Conservation (phyloP, 2,113 vertebrate species). For the Rattus rattus region DNA sequence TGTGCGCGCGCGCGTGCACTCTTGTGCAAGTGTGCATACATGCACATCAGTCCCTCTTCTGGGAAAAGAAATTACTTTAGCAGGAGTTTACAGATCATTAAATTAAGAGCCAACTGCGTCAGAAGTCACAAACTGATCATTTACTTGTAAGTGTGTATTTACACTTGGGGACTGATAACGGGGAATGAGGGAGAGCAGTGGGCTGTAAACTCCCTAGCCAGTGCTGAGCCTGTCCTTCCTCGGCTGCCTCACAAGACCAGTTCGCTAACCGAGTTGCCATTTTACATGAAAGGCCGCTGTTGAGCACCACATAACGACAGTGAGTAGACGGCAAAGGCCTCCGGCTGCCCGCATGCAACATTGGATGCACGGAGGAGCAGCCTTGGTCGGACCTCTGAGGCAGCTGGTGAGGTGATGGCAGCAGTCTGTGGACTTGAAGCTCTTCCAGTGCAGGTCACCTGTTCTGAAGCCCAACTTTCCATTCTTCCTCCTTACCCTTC, state of each 20-base stretch:
- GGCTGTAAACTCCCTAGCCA: not conserved
- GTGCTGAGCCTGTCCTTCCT: not conserved
- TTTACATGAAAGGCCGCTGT: not conserved
- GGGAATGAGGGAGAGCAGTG: slow-evolving; percentile 15
- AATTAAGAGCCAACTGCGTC: slow-evolving; percentile 69
- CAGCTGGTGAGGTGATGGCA: not conserved
- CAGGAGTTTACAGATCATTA: slow-evolving; percentile 71
- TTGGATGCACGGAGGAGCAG: not conserved
- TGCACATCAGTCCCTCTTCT: not conserved
- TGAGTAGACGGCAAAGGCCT: not conserved
- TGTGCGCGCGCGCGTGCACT: not conserved
- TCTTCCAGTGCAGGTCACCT: not conserved
- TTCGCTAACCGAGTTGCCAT: not conserved
- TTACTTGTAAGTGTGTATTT: slow-evolving; percentile 68
- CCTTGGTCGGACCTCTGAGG: not conserved
- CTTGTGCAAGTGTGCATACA: too few species aligned
- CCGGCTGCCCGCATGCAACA: not conserved
- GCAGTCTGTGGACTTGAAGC: not conserved
- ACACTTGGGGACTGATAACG: slow-evolving; percentile 11
- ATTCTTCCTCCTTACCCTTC: not conserved
- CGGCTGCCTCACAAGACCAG: not conserved
- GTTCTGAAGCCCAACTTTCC: not conserved
- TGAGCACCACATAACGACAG: not conserved
- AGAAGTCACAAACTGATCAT: slow-evolving; percentile 54
- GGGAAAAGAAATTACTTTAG: slow-evolving; percentile 62